Base-by-base conservation (phyloP, 2,113 vertebrate species). In the Lepus europaeus region DNA sequence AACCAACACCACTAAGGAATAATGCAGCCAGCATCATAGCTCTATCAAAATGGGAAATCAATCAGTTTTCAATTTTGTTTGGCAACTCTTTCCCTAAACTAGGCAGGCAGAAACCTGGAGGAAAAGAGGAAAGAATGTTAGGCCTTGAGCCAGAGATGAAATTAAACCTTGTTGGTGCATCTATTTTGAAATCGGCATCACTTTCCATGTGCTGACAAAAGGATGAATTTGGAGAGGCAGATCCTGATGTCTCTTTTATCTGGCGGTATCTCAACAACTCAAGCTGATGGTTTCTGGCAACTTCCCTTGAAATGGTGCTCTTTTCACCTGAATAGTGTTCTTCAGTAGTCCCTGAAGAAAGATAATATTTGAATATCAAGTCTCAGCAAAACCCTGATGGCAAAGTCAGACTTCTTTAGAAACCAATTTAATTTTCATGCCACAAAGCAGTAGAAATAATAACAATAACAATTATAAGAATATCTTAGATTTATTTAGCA, bases 31-130 rank as follows among this genome's bases (percentile, higher is more conserved):
- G 86, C 83, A 96, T 39, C 64, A 45, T 78, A 94, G 49, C 95
- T 97, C 93, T 92, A 91, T 93, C 89, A 53, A 88, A 96, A 97
- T 94, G 97, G 95, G 92, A 98, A 98, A 98, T 98, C 97, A 96
- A 95, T 98, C 89, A 36, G 14, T 95, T 97, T 97, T 93, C 95
- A 90, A 84, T 97, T 89, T 95, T 63, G 31, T 96, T 97, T 93
- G 80, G 95, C 92, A 97, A 91, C 91, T 13, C 2, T 97, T 83
- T 96, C 53, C 25, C 88, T 87, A 53, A 86, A 49, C 64, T 49
- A 82, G 25, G 56, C 0, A 6, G 70, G 74, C 9, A 17, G 92
- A 95, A 91, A 97, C 61, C 88, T 83, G 45, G 61, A 11, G 3
- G 36, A 90, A 74, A 61, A 31, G 86, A 63, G 49, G 90, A 90